These are phyloP conservation scores for Aegypius monachus DNA, from an alignment of 2,113 vertebrate species.

Conservation along the genomic window DNA sequence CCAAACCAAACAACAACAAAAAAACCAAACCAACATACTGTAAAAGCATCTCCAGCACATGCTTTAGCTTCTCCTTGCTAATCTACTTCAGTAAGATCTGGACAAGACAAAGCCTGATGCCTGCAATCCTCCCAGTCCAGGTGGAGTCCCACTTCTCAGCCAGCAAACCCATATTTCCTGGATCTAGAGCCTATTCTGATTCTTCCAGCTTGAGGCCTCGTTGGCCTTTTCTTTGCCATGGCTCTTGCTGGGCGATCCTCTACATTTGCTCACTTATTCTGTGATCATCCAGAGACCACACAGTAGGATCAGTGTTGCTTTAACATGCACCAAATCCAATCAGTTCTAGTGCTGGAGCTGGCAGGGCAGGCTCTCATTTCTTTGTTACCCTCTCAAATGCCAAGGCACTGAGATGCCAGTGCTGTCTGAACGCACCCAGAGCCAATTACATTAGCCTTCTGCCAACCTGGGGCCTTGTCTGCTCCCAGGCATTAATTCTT, in stretches of 20 bases:
- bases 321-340: conserved; percentile 30
- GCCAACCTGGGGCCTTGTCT: conserved; percentile 33
- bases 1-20: not conserved
- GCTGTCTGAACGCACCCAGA: not conserved
- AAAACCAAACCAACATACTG: not conserved
- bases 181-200: not conserved
- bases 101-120: not conserved
- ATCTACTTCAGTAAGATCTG: not conserved
- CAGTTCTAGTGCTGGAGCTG: conserved; percentile 35
- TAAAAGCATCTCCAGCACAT: not conserved
- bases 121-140: not conserved
- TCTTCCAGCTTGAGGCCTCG: not conserved
- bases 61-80: not conserved
- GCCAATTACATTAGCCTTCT: conserved; percentile 50
- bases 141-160: not conserved
- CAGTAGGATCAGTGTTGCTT: not conserved
- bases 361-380: conserved; percentile 14
- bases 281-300: conserved; percentile 9
- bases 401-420: conserved; percentile 17
- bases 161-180: not conserved
- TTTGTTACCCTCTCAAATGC: conserved; percentile 1
- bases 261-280: conserved; percentile 26
- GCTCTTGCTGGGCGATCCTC: not conserved
- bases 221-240: not conserved
- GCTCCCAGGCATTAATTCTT: conserved; percentile 55